Evolutionary conservation across 2,113 vertebrate species (phyloP), one percentile per base, ranked within the genome.

Genomic region (Rhinogobius similis): DNA sequence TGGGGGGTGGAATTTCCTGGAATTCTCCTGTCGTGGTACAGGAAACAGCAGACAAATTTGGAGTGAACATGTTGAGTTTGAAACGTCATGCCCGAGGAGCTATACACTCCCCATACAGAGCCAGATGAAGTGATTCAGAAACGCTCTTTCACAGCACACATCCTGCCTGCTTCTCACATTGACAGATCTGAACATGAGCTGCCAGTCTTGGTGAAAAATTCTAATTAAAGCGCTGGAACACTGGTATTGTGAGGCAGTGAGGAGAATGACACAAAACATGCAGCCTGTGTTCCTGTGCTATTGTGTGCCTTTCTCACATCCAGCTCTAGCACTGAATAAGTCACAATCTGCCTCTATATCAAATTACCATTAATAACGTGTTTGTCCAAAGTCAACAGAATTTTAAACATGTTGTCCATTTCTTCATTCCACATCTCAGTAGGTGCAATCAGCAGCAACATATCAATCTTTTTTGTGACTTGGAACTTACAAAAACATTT

Each of bases 31-130:
- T 75, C 79, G 77, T 85, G 76, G 62, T 63, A 83, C 91, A 92
- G 93, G 93, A 94, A 93, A 64, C 50, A 5, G 58, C 9, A 52
- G 88, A 91, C 93, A 90, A 85, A 94, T 94, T 90, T 92, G 93
- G 93, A 86, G 56, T 14, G 81, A 70, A 78, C 64, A 59, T 70
- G 84, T 44, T n/a, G 76, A 64, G 68, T 75, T 77, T 38, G 65
- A 67, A 80, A 73, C 89, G 81, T 89, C 86, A 88, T 65, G 83
- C 70, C n/a, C 20, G 59, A 48, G 75, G 68, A 77, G 72, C 73
- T 73, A 21, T 50, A 77, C 80, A 78, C 52, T 79, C 82, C 83
- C 77, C 86, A 85, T 80, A 68, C 8, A 27, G 55, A 70, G 72
- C 55, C 76, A 71, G 76, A 80, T 21, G 41, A 67, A 69, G 79